Base-by-base conservation (phyloP, 2,113 vertebrate species). In the Megalops atlanticus region DNA sequence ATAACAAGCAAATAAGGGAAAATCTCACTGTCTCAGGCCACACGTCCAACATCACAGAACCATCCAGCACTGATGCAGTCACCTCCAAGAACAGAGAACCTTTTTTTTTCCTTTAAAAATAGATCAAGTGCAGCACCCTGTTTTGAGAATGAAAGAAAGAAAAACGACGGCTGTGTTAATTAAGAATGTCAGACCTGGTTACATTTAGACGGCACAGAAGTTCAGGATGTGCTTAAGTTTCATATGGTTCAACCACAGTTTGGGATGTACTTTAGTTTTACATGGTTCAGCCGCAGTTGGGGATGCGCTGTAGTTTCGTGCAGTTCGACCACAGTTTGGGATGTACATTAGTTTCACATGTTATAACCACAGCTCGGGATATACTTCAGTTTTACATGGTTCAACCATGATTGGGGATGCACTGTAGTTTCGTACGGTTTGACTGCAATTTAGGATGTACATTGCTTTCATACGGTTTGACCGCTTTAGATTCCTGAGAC, bases 131-230 rank as follows among this genome's bases (percentile, higher is more conserved):
- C 78, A 74, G 70, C 39, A 35, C 36, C 33, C 27, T 80, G 72
- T 74, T 80, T 80, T 80, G 52, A 72, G 45, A 35, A 47, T 72
- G 47, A 72, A 80, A 80, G 69, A 78, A 16, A 39, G 38, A 80
- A 80, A 73, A 93, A 93, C 78, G 92, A 93, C 94, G 94, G 94
- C 93, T 95, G 93, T 93, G 92, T 90, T 94, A 92, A 87, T 94
- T 91, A 88, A 92, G 92, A 90, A 94, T 92, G 89, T 94, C 95
- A 95, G 95, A 92, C 91, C 94, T 93, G 79, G 93, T 94, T 94
- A n/a, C 93, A 94, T 94, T 94, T 95, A 95, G 93, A 95, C 92
- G 94, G 41, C 64, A 80, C 11, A 31, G 14, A 70, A 35, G 33
- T 40, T 78, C 27, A 39, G 0, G 16, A 16, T 49, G 45, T n/a